Base-by-base conservation (phyloP, 2,113 vertebrate species). In the Picathartes gymnocephalus region DNA sequence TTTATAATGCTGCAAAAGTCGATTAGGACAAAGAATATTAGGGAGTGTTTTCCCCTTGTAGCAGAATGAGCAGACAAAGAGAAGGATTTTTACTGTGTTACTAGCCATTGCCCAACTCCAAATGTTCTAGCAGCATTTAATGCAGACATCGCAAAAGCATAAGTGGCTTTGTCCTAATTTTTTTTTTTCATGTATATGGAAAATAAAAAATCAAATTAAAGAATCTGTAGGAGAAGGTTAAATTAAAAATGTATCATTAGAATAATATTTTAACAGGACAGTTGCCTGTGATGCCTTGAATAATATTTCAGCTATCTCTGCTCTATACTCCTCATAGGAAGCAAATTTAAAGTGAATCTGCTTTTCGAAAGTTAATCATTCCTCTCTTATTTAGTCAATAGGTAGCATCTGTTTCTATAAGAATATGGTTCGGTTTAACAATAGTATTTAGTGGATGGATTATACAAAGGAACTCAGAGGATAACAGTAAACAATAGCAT, bases 1-100 rank as follows among this genome's bases (percentile, higher is more conserved):
- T 94, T 90, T 78, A 78, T 78, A 95, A 95, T 86, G 68, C 92
- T 80, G 81, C 71, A 92, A 88, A 87, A 90, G 68, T 95, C 65
- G 30, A 82, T 85, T 66, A 94, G 30, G 17, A 92, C 31, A 57
- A 53, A 68, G 28, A 80, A 39, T 45, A 73, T 81, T 22, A 56
- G 18, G 37, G 51, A 61, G 6, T 39, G 37, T 37, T 94, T 83
- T 64, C 28, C 7, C 37, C 9, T 50, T 80, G 51, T 45, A 79
- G 16, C 31, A 94, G 81, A 94, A 93, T 82, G 42, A 96, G 61
- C 10, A 90, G 88, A 90, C 5, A 28, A 87, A 92, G 56, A 58
- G 80, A 92, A 90, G 56, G 33, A 20, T 50, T 84, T 78, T 81
- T 61, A 81, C 58, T 90, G 40, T 20, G 7, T 69, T 78, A 57